Base-by-base conservation (phyloP, 2,113 vertebrate genomes). In the Pseudorasbora parva region DNA sequence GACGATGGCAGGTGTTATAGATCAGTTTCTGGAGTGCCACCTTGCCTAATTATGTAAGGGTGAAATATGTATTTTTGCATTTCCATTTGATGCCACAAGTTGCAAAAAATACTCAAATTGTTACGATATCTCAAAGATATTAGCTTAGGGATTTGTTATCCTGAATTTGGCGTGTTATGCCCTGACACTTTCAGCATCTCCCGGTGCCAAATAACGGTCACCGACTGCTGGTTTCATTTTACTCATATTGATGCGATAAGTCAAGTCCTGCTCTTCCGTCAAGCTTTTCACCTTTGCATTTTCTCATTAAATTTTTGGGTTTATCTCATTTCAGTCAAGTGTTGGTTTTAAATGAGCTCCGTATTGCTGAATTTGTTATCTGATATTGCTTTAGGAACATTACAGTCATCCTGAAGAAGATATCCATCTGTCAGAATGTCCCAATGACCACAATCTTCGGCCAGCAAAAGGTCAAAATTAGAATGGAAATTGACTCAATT, bases 261-360 rank as follows among this genome's bases (percentile, higher is more conserved):
- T 56, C 66, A 11, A n/a, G 66, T 56, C 47, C n/a, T 23, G 60
- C 23, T 78, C 47, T 49, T 33, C 84, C 76, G 47, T 51, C 23
- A 82, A 72, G 47, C 82, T 89, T 64, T 76, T 90, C 87, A 90
- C 87, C 86, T 89, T 88, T 83, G 81, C 87, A 81, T 86, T 88
- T 88, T 82, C 82, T 86, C 76, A 85, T 88, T 79, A 25, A 73
- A 43, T 51, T 82, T 80, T 71, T 17, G 19, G 8, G 30, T 83
- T 90, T 86, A 87, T 86, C 84, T 80, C 66, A 19, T 88, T 85
- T 88, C 80, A 81, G 71, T 88, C 81, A 86, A 69, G 81, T 88
- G 86, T 88, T 88, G 87, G 88, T 88, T 90, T 89, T 81, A 45
- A 78, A 71, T 49, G 37, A 60, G 60, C 59, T 77, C 81, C 37